Conservation (phyloP, 2,113 vertebrate species). For the Dunckerocampus dactyliophorus region DNA sequence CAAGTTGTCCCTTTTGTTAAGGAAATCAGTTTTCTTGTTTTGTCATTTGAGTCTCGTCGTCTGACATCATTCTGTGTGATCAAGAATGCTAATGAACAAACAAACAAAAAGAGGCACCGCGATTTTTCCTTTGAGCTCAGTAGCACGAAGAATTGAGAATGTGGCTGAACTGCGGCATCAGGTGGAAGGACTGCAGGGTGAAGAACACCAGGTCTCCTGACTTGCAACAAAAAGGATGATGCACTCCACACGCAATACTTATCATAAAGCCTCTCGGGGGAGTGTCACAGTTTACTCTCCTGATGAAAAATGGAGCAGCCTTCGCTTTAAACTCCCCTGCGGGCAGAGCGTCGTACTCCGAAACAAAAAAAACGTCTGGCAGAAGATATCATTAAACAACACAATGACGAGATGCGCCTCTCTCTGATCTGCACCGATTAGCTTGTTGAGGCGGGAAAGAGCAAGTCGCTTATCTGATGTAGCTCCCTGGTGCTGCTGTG, state of each 20-base stretch:
- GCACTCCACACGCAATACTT: slow-evolving; percentile 30
- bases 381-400: slow-evolving; percentile 30
- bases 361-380: slow-evolving; percentile 21
- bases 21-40: too few species aligned
- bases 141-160: background rate
- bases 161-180: background rate
- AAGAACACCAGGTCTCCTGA: slow-evolving; percentile 6
- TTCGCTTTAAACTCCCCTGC: slow-evolving; percentile 30
- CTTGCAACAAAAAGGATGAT: slow-evolving; percentile 36
- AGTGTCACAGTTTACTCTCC: slow-evolving; percentile 29
- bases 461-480: background rate
- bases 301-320: slow-evolving; percentile 46
- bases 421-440: slow-evolving; percentile 14
- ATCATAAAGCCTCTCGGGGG: slow-evolving; percentile 30
- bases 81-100: too few species aligned
- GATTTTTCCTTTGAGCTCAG: too few species aligned
- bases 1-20: too few species aligned
- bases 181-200: background rate
- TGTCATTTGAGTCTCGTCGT: too few species aligned
- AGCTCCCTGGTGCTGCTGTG: too few species aligned
- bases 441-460: slow-evolving; percentile 20
- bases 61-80: too few species aligned
- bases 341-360: slow-evolving; percentile 19
- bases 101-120: too few species aligned
- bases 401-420: slow-evolving; percentile 15